A percentile compares a stretch with the other conserved stretches of the same genome.
Conservation (phyloP, 2,797 vertebrate species). For the Agapornis canus region DNA sequence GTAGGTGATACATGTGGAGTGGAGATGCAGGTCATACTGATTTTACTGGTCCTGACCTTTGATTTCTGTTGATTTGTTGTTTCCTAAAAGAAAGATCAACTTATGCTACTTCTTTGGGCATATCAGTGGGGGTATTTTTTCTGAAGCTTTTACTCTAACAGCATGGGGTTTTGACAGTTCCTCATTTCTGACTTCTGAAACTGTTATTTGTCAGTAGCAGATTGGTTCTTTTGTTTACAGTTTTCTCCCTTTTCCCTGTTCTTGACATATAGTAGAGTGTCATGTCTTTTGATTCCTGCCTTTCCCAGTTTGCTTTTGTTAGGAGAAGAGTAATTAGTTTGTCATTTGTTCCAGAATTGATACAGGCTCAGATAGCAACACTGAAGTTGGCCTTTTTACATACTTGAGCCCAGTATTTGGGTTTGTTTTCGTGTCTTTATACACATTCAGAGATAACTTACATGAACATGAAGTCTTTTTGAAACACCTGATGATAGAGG, state of each 20-base stretch:
- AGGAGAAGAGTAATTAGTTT: not conserved
- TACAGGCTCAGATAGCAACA: not conserved
- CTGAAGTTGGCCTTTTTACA: not conserved
- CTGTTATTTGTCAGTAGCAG: not conserved
- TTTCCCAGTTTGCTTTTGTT: not conserved
- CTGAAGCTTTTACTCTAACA: not conserved
- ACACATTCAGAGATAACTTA: not conserved
- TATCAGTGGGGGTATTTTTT: not conserved
- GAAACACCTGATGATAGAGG: not conserved
- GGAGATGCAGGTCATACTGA: not conserved
- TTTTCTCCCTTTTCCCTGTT: not conserved
- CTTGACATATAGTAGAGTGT: not conserved
- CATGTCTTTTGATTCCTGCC: not conserved
- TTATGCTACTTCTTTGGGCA: not conserved
- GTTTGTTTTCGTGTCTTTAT: not conserved
- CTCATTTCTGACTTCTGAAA: not conserved
- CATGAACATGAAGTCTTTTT: not conserved
- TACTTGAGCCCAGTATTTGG: not conserved
- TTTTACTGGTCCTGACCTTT: not conserved
- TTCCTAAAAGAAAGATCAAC: not conserved
- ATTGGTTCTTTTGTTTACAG: not conserved
- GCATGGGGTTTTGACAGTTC: not conserved
- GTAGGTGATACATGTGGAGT: not conserved
- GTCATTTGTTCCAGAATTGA: not conserved
- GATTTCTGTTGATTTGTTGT: not conserved